phyloP scores from a whole-genome alignment of 2,888 invertebrate species.

The Hoplodrina blanda region DNA sequence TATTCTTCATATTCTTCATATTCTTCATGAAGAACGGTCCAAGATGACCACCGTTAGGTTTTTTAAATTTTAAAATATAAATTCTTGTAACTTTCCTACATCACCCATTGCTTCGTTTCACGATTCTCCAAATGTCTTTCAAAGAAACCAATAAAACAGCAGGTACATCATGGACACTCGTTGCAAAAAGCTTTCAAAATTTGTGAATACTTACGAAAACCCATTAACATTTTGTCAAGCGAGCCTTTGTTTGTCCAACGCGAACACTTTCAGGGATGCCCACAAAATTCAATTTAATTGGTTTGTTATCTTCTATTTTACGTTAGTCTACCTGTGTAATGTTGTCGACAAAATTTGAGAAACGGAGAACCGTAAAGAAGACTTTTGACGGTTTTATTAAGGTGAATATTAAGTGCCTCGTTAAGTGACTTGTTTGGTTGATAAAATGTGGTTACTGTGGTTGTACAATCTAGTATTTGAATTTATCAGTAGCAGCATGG shows the following conservation, averaged over 20 bases:
- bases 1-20: too few species aligned
- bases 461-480: too few species aligned
- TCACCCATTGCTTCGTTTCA: too few species aligned
- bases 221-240: conserved; percentile 37
- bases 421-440: not conserved
- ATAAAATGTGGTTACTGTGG: not conserved
- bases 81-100: too few species aligned
- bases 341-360: conserved; percentile 4
- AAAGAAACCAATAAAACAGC: too few species aligned
- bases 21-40: too few species aligned
- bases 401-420: conserved; percentile 2
- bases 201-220: conserved; percentile 27
- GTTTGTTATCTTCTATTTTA: conserved; percentile 32
- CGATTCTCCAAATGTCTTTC: not conserved
- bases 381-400: conserved; percentile 4
- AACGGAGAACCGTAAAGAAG: not conserved
- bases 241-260: conserved; percentile 32
- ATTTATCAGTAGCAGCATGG: too few species aligned
- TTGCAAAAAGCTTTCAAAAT: conserved; percentile 37
- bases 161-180: not conserved
- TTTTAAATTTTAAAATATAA: too few species aligned
- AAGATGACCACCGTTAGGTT: too few species aligned
- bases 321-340: conserved; percentile 12
- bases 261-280: conserved; percentile 21
- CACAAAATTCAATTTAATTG: conserved; percentile 32